phyloP scores from a whole-genome alignment of 2,113 vertebrate genomes.

The Egretta garzetta region DNA sequence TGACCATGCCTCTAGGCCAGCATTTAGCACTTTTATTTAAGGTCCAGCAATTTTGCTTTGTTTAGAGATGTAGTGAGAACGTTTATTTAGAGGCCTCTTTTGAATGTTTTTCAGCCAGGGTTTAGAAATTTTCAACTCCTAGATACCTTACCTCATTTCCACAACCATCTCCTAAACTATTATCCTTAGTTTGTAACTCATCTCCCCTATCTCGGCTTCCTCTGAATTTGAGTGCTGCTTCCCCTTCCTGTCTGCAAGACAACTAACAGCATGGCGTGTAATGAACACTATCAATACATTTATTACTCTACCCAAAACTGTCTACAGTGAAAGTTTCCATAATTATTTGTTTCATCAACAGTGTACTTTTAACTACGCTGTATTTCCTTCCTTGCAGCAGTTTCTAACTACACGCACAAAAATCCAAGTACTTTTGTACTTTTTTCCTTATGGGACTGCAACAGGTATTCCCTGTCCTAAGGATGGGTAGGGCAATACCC shows the following conservation, averaged over 20 bases:
- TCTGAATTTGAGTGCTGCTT: background rate
- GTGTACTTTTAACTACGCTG: background rate
- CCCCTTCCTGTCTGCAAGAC: background rate
- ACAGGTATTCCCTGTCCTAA: background rate
- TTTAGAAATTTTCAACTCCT: background rate
- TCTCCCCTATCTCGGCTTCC: background rate
- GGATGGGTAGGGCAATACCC: background rate
- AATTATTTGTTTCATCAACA: background rate
- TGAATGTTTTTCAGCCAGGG: background rate
- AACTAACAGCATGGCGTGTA: background rate
- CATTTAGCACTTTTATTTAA: constrained; percentile 43
- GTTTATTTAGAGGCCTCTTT: constrained; percentile 18
- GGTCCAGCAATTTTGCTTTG: constrained; percentile 54
- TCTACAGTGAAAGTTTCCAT: background rate
- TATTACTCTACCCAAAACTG: background rate
- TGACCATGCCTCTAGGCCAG: constrained; percentile 29
- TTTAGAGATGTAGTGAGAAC: constrained; percentile 10
- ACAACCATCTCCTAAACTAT: background rate
- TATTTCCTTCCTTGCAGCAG: background rate
- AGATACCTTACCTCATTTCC: background rate
- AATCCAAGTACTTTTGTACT: background rate
- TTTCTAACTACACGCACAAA: background rate
- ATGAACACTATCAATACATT: background rate
- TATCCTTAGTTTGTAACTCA: background rate
- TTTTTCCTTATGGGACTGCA: background rate